These are phyloP conservation scores for Pantherophis vulpinus DNA, from an alignment of 2,797 vertebrate genomes.

Conservation along the genomic window DNA sequence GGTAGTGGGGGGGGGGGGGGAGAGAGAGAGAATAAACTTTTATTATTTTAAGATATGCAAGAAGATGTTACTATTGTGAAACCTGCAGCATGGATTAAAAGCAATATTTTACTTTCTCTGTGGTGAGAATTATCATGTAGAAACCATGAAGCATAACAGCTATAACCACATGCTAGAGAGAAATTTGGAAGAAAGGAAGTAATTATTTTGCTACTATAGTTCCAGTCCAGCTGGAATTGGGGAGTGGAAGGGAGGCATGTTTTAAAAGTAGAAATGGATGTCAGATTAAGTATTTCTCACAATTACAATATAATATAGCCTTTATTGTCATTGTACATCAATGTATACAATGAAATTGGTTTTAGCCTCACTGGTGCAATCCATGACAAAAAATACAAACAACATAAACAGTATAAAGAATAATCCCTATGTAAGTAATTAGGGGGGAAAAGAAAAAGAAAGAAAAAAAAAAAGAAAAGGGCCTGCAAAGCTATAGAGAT, in stretches of 20 bases:
- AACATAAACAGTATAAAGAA: too few species aligned
- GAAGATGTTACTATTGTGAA: not conserved
- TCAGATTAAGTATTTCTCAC: not conserved
- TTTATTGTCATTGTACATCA: too few species aligned
- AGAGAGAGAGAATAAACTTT: not conserved
- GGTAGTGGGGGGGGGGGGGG: not conserved
- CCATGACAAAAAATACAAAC: too few species aligned
- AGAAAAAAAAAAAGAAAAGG: not conserved
- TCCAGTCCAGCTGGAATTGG: not conserved
- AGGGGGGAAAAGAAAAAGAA: too few species aligned
- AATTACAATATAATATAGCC: too few species aligned
- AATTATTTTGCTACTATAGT: not conserved
- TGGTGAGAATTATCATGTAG: not conserved
- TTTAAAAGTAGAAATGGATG: not conserved
- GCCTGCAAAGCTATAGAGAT: not conserved
- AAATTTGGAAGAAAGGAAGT: not conserved
- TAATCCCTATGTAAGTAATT: too few species aligned
- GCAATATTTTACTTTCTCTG: not conserved
- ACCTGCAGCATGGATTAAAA: not conserved
- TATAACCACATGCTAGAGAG: not conserved
- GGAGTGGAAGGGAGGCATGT: not conserved
- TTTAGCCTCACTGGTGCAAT: too few species aligned
- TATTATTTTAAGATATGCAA: not conserved
- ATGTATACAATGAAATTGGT: too few species aligned
- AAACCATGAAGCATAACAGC: not conserved